Evolutionary conservation across 2,888 invertebrate species (phyloP).

Genomic region (Himalopsyche anomala): DNA sequence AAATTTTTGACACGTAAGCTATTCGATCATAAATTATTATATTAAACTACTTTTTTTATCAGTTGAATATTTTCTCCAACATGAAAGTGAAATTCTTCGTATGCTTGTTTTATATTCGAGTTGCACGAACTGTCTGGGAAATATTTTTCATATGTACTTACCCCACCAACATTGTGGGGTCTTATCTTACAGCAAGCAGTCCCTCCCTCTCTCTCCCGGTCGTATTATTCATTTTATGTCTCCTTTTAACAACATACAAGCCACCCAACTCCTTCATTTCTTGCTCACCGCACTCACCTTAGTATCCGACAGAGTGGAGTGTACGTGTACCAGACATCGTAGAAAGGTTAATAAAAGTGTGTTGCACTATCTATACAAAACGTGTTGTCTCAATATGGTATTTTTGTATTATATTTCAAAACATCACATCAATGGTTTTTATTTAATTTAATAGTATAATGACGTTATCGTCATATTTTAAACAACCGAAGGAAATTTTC

Average conservation of each 20-base stretch:
- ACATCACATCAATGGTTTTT: too few relatives aligned
- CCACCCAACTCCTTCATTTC: constrained; percentile 18
- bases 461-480: too few relatives aligned
- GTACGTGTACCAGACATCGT: constrained; percentile 37
- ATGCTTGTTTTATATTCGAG: not conserved
- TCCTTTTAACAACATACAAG: constrained; percentile 38
- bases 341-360: constrained; percentile 40
- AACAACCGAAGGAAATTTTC: too few relatives aligned
- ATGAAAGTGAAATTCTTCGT: not conserved
- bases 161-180: constrained; percentile 31
- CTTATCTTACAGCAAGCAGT: constrained; percentile 32
- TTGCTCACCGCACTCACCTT: constrained; percentile 39
- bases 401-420: too few relatives aligned
- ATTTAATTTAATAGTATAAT: too few relatives aligned
- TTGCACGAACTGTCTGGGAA: constrained; percentile 39
- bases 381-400: not conserved
- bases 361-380: constrained; percentile 4
- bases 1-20: too few relatives aligned
- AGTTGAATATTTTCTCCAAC: not conserved
- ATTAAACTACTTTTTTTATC: too few relatives aligned
- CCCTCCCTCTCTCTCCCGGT: constrained; percentile 18
- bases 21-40: too few relatives aligned
- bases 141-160: constrained; percentile 34
- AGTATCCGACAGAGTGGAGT: constrained; percentile 20
- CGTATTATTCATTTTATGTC: constrained; percentile 42